phyloP scores from a whole-genome alignment of 1,140 invertebrate species.

The Drosophila ohnishii region DNA sequence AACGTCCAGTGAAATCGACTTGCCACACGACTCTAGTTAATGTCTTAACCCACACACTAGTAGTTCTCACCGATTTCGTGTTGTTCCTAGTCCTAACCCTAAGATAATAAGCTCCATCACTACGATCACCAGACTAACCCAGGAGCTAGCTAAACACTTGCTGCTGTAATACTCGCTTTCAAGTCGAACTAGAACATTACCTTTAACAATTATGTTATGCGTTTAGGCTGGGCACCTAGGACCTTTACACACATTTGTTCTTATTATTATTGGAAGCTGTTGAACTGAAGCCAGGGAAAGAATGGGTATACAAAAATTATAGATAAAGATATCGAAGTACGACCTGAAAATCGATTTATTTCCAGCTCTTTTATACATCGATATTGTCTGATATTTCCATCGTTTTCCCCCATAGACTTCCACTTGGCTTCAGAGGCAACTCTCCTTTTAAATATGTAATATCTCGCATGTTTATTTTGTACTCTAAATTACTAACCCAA shows the following conservation, averaged over 20 bases:
- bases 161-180: slow-evolving; percentile 60
- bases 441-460: slow-evolving; percentile 15
- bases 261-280: slow-evolving; percentile 6
- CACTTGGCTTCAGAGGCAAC: slow-evolving; percentile 8
- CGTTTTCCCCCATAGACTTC: no score
- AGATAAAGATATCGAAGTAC: no score
- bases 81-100: slow-evolving; percentile 13
- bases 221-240: slow-evolving; percentile 43
- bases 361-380: no score
- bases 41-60: slow-evolving; percentile 46
- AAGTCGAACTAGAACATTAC: slow-evolving; percentile 1
- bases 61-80: slow-evolving; percentile 54
- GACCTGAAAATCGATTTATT: no score
- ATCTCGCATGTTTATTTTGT: slow-evolving; percentile 67
- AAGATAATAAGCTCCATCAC: slow-evolving; percentile 13
- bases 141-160: slow-evolving; percentile 16
- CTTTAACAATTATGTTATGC: slow-evolving; percentile 13
- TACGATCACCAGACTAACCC: slow-evolving; percentile 16
- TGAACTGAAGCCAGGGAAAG: slow-evolving; percentile 1
- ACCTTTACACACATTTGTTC: slow-evolving; percentile 22
- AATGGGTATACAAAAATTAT: no score
- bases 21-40: slow-evolving; percentile 19
- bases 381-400: no score
- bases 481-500: slow-evolving; percentile 56
- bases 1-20: slow-evolving; percentile 21